phyloP scores from a whole-genome alignment of 2,888 invertebrate genomes.

The Drosophila nr. perissopoda region DNA sequence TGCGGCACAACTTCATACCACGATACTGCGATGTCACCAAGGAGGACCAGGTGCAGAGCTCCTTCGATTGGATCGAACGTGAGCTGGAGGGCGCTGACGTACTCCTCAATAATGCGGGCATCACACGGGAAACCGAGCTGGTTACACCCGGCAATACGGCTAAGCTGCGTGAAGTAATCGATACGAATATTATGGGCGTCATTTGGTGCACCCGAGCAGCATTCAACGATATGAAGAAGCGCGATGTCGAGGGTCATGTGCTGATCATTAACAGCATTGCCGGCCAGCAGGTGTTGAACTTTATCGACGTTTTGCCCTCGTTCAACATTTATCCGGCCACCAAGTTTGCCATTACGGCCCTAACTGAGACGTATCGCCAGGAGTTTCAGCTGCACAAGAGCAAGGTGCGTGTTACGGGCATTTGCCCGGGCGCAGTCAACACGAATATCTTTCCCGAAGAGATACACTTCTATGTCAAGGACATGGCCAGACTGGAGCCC shows the following conservation, averaged over 20 bases:
- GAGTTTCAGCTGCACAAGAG: conserved; percentile 83
- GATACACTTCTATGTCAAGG: conserved; percentile 82
- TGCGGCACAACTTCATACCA: conserved; percentile 84
- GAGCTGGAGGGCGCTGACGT: conserved; percentile 86
- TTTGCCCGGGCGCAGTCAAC: conserved; percentile 83
- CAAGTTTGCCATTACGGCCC: conserved; percentile 84
- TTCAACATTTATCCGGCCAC: conserved; percentile 85
- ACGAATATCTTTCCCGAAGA: conserved; percentile 83
- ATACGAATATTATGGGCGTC: conserved; percentile 86
- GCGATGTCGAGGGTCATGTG: conserved; percentile 86
- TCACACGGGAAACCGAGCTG: conserved; percentile 80
- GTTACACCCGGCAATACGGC: conserved; percentile 78
- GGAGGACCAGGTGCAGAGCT: conserved; percentile 86
- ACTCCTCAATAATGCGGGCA: conserved; percentile 87
- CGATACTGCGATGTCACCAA: conserved; percentile 86
- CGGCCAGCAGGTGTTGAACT: conserved; percentile 83
- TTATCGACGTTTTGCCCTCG: conserved; percentile 82
- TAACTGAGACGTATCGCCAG: conserved; percentile 84
- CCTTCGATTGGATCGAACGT: conserved; percentile 86
- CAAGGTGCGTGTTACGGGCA: conserved; percentile 82
- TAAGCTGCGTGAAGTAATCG: conserved; percentile 84
- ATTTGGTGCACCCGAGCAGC: conserved; percentile 86
- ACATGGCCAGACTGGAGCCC: conserved; percentile 81
- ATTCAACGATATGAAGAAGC: conserved; percentile 85
- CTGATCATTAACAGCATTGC: conserved; percentile 85